Conservation (phyloP, 2,797 vertebrate species). For the Scolopax rusticola region DNA sequence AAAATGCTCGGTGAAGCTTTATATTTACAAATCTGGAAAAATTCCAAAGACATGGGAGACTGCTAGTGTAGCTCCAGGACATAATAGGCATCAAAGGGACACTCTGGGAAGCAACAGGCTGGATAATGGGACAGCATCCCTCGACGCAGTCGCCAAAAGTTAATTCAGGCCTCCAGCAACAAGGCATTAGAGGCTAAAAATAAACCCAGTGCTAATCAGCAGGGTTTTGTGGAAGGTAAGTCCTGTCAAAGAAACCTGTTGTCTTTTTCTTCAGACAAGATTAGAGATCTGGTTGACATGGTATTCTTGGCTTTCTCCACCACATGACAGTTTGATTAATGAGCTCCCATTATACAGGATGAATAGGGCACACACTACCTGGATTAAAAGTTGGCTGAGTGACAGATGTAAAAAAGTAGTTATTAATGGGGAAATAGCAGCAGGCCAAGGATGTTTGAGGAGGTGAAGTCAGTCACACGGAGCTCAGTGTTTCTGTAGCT, state of each 20-base stretch:
- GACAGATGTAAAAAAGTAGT: slow-evolving; percentile 10
- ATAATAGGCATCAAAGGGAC: background rate
- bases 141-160: background rate
- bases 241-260: slow-evolving; percentile 1
- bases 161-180: background rate
- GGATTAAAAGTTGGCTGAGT: slow-evolving; percentile 18
- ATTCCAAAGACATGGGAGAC: background rate
- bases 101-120: background rate
- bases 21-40: background rate
- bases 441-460: background rate
- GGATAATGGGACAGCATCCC: background rate
- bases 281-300: background rate
- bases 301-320: slow-evolving; percentile 37
- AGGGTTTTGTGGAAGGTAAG: background rate
- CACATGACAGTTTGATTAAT: slow-evolving; percentile 39
- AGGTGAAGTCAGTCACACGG: background rate
- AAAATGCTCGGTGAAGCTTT: background rate
- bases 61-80: background rate
- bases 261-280: slow-evolving; percentile 14
- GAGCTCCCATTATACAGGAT: background rate
- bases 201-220: background rate
- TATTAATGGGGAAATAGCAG: background rate
- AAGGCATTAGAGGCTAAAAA: background rate
- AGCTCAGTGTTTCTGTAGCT: background rate
- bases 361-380: slow-evolving; percentile 13